phyloP scores from a whole-genome alignment of 2,888 invertebrate species.

The Antheraea yamamai region DNA sequence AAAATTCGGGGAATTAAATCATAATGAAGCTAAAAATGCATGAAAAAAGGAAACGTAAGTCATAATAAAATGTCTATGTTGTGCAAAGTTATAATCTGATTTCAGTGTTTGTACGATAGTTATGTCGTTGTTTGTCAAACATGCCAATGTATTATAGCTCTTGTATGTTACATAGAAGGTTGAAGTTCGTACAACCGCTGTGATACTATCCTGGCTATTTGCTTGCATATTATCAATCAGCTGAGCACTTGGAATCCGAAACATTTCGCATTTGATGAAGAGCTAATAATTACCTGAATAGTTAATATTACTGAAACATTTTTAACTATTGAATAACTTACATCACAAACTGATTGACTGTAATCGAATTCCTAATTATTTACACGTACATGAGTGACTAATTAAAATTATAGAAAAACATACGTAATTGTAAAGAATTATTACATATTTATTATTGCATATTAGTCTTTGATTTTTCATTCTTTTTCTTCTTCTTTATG shows the following conservation, averaged over 20 bases:
- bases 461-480: no score
- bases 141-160: background rate
- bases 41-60: background rate
- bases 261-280: background rate
- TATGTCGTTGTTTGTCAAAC: background rate
- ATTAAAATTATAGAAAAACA: no score
- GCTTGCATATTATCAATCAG: background rate
- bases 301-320: background rate
- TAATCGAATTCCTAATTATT: background rate
- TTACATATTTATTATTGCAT: no score
- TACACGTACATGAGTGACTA: no score
- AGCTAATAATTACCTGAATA: background rate
- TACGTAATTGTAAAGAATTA: no score
- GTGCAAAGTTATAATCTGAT: background rate
- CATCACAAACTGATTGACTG: background rate
- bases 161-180: background rate
- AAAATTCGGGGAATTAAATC: background rate
- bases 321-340: background rate
- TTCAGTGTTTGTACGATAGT: background rate
- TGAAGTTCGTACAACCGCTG: background rate
- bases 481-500: no score
- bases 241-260: background rate
- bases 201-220: no score
- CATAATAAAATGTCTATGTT: no score
- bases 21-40: background rate